Evolutionary conservation across 1,140 invertebrate species (phyloP).

Genomic region (Drosophila rufa): DNA sequence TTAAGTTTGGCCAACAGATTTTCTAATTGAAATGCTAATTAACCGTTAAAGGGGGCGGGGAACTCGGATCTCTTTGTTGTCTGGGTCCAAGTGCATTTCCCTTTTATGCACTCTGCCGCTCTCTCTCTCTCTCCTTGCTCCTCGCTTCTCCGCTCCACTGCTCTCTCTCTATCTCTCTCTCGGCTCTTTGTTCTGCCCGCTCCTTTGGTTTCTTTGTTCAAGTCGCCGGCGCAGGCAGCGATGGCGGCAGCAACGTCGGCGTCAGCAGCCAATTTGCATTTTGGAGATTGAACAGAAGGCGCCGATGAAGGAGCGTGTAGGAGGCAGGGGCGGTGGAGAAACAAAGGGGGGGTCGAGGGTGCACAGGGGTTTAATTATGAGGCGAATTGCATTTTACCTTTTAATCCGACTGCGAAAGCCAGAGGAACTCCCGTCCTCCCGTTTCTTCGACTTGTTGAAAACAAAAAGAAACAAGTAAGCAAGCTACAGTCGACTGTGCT

Average conservation of each 20-base stretch:
- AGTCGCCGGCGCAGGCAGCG: conserved; percentile 47
- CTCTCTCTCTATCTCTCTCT: not conserved
- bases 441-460: not conserved
- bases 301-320: conserved; percentile 22
- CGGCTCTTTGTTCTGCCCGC: conserved; percentile 38
- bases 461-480: not conserved
- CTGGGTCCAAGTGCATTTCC: conserved; percentile 69
- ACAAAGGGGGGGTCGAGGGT: not conserved
- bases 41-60: not conserved
- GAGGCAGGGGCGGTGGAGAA: not conserved
- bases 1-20: conserved; percentile 30
- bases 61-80: conserved; percentile 64
- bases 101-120: conserved; percentile 34
- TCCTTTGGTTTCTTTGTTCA: conserved; percentile 69
- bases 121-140: conserved; percentile 16
- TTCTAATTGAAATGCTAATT: conserved; percentile 60
- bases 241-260: conserved; percentile 38
- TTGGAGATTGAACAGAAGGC: conserved; percentile 31
- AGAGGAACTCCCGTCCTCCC: not conserved
- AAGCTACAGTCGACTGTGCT: too few species aligned
- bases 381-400: conserved; percentile 12
- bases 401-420: not conserved
- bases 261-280: conserved; percentile 37
- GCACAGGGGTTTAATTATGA: conserved; percentile 20
- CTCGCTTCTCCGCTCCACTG: conserved; percentile 23